Evolutionary conservation across 1,140 invertebrate species (phyloP), one percentile per base, ranked within the genome.

Genomic region (Drosophila parabipectinata): DNA sequence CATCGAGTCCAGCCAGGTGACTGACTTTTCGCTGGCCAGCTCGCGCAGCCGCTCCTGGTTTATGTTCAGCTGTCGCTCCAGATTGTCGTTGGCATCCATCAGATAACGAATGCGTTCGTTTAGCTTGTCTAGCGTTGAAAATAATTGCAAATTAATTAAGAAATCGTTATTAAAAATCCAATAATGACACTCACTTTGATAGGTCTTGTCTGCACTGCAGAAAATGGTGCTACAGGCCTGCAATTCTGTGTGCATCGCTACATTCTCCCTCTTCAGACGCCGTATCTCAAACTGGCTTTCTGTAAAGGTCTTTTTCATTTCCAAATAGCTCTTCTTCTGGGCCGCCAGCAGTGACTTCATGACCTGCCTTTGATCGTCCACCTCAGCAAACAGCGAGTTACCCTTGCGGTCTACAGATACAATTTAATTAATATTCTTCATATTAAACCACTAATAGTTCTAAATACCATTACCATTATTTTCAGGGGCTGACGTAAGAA

Each of bases 301-400:
- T 48, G 90, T 76, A 32, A 80, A 91, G 3, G 72, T 62, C 67
- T 89, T 90, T 58, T 93, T 93, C 79, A 92, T 91, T 50, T 93
- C 87, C 3, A 77, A 9, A 59, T 93, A 93, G 58, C 88, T 92
- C 21, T 74, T 88, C 59, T 92, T 92, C 60, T 93, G 85, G 1
- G 37, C 51, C 8, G 89, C 92, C 74, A 93, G 84, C 52, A 93
- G 71, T 14, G 89, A 78, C 44, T 92, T 73, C 72, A 92, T 83
- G 24, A 84, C 87, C 45, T 92, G 91, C 8, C 93, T 90, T 59
- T 93, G 92, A 73, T 93, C 93, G 63, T 94, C 93, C 0, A 94
- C 92, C 69, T 94, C 93, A 6, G 93, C 93, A 51, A 94, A 94
- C 21, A 94, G 55, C 0, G 93, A 94, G 77, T 94, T 94, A 0